Evolutionary conservation across 2,113 vertebrate species (phyloP).

Genomic region (Nothocercus nigrocapillus): DNA sequence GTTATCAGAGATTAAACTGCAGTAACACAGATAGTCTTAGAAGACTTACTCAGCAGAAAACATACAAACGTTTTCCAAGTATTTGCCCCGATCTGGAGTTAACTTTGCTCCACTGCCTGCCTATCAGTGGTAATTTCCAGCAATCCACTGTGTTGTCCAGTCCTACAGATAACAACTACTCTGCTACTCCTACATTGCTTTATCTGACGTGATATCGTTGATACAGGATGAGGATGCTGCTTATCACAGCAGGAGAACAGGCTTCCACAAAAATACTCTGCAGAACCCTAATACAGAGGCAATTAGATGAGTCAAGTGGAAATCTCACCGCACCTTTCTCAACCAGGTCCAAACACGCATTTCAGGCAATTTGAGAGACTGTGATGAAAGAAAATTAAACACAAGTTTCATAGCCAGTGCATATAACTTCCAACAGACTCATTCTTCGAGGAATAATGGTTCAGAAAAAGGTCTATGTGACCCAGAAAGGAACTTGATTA

Average conservation of each 20-base stretch:
- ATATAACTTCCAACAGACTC: background rate
- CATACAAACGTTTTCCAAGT: background rate
- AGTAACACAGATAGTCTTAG: constrained; percentile 11
- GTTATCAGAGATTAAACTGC: constrained; percentile 23
- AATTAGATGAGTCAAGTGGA: background rate
- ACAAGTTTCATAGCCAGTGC: background rate
- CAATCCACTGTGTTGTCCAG: background rate
- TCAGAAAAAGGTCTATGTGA: background rate
- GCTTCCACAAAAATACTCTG: background rate
- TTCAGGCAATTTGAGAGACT: background rate
- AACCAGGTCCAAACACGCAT: background rate
- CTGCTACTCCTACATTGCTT: background rate
- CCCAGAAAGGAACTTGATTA: background rate
- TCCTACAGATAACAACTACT: background rate
- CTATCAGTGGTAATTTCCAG: background rate
- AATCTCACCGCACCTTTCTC: background rate
- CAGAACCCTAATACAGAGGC: background rate
- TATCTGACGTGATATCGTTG: background rate
- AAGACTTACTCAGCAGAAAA: constrained; percentile 1
- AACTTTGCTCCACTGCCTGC: background rate
- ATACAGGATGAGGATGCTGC: background rate
- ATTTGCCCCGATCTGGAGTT: constrained; percentile 8
- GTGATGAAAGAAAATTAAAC: background rate
- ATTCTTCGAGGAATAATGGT: background rate
- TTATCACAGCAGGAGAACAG: background rate